Evolutionary conservation across 1,140 invertebrate species (phyloP).

Genomic region (Pygmarrhopalites habei): DNA sequence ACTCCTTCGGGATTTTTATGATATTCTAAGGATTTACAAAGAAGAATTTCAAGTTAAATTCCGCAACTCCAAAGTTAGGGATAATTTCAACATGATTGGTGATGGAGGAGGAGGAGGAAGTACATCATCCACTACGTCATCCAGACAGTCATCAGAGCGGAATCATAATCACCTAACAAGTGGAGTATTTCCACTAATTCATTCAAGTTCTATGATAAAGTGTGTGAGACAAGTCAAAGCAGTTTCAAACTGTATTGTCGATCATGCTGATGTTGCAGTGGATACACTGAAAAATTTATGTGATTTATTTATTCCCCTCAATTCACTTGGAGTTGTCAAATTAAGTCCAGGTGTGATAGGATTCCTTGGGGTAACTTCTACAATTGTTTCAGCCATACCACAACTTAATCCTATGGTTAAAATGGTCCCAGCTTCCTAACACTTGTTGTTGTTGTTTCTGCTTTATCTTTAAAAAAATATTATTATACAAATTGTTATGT

Average conservation of each 20-base stretch:
- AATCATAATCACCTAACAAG: too few species aligned
- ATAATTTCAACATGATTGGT: neutral
- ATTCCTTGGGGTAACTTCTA: constrained; percentile 67
- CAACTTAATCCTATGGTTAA: constrained; percentile 59
- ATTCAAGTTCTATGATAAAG: constrained; percentile 18
- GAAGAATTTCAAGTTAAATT: constrained; percentile 39
- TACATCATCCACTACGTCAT: neutral
- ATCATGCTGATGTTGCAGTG: constrained; percentile 61
- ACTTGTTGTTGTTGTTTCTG: too few species aligned
- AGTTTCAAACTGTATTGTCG: constrained; percentile 47
- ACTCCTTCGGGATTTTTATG: constrained; percentile 68
- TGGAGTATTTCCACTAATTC: constrained; percentile 7
- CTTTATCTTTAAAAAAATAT: too few species aligned
- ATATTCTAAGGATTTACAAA: constrained; percentile 58
- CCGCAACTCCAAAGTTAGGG: neutral
- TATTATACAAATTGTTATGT: too few species aligned
- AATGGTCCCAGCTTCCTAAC: constrained; percentile 39
- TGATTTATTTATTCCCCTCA: constrained; percentile 75
- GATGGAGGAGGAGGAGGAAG: neutral
- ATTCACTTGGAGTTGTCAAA: constrained; percentile 64
- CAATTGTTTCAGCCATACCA: constrained; percentile 62
- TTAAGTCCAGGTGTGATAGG: constrained; percentile 67
- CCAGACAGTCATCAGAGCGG: too few species aligned
- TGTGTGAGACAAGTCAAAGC: neutral
- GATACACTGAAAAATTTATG: constrained; percentile 78